Base-by-base conservation (phyloP, 30 jellyfish, hydroid and myxozoan genomes). In the Catostylus mosaicus region DNA sequence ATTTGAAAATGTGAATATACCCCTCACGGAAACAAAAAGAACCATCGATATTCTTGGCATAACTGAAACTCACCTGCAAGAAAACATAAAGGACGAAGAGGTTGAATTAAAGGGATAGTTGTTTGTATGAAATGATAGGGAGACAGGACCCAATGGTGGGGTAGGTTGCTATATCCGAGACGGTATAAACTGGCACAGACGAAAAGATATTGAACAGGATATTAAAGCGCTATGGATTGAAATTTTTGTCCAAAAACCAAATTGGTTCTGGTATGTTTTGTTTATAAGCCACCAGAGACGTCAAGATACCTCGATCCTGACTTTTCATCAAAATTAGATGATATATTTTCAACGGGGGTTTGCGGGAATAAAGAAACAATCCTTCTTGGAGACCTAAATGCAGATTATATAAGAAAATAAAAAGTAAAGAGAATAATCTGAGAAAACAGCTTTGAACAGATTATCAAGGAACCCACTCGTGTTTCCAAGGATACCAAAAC, bases 61-160 rank as follows among this genome's bases (percentile, higher is more conserved):
- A 69, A 69, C 67, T 35, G 67, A 69, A 20, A 26, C 51, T 65
- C 51, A 36, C 56, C 47, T 89, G 30, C 89, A 84, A 85, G 97
- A 90, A 74, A 90, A 85, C 30, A 43, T 43, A 43, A 16, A 43
- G 16, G 54, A 43, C 16, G 54, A 9, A 43, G 54, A 43, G 54
- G 16, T 43, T 16, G 54, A 43, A 43, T 6, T 43, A 56, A n/a
- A 56, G 70, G 33, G 70, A 56, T 56, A 27, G 12, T 7, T 11
- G 8, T 56, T 56, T 56, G 70, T 56, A 7, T 22, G 70, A 56
- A 56, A 56, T n/a, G 70, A 56, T 56, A 56, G 70, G 70, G 26
- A 56, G 26, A 56, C 26, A 8, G 70, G 26, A n/a, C 70, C 70
- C 18, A 56, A n/a, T 56, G 70, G 70, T 56, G 70, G 54, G 0